phyloP scores from a whole-genome alignment of 2,113 vertebrate genomes.

The Solenodon paradoxus region DNA sequence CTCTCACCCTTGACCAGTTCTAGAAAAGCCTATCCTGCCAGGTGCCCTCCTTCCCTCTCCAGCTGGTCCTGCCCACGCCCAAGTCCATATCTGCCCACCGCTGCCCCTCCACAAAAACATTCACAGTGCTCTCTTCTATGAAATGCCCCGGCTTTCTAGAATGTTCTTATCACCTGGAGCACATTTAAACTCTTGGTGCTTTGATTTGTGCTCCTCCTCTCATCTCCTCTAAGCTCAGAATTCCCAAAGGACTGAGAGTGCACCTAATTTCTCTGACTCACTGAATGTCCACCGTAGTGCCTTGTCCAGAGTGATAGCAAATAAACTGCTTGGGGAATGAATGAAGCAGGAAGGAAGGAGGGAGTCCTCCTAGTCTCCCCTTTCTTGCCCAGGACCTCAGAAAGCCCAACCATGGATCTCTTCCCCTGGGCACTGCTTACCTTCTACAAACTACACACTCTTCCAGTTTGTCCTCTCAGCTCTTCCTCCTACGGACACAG shows the following conservation, averaged over 20 bases:
- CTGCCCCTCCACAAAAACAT: neutral
- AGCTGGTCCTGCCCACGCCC: neutral
- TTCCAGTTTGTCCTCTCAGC: too few species aligned
- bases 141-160: neutral
- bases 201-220: neutral
- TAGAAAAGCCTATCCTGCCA: neutral
- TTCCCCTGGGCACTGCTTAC: neutral
- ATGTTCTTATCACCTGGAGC: neutral
- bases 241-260: neutral
- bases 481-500: neutral
- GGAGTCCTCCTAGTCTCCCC: too few species aligned
- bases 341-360: neutral
- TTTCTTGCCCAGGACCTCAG: neutral
- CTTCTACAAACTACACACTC: neutral
- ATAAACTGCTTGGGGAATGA: neutral
- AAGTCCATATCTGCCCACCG: accelerated
- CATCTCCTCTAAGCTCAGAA: neutral
- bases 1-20: too few species aligned
- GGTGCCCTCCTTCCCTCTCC: neutral
- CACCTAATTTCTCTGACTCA: neutral
- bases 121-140: neutral
- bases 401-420: neutral
- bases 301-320: neutral
- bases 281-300: neutral
- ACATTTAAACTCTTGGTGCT: neutral